A percentile compares a stretch with the other conserved stretches of the same genome.
phyloP scores from a whole-genome alignment of 1,140 invertebrate species.

The Microplitis mediator region DNA sequence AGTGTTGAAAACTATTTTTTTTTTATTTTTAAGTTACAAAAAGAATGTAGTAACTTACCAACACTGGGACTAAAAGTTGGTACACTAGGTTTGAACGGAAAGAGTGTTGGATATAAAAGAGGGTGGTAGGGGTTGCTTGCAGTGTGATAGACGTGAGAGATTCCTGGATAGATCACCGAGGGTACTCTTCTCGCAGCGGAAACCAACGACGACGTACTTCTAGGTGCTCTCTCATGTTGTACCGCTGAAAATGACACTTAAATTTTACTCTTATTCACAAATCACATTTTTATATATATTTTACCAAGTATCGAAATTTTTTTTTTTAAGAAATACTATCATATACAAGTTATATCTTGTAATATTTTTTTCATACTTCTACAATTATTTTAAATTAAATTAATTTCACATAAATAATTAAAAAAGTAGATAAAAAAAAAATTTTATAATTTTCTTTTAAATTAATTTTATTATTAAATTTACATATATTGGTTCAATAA shows the following conservation, averaged over 20 bases:
- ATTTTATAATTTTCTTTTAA: too few species aligned
- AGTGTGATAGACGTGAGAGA: slow-evolving; percentile 51
- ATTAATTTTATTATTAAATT: too few species aligned
- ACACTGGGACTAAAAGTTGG: slow-evolving; percentile 45
- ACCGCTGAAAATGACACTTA: slow-evolving; percentile 71
- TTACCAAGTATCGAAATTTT: too few species aligned
- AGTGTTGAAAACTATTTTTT: not conserved
- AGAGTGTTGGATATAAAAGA: slow-evolving; percentile 58
- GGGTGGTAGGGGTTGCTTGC: slow-evolving; percentile 52
- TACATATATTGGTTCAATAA: too few species aligned
- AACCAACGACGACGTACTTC: slow-evolving; percentile 62
- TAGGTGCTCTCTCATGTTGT: slow-evolving; percentile 85
- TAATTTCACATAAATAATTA: too few species aligned
- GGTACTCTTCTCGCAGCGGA: slow-evolving; percentile 54
- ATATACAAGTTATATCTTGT: too few species aligned
- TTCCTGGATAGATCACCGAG: slow-evolving; percentile 50
- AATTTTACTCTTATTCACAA: slow-evolving; percentile 10
- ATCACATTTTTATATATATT: too few species aligned
- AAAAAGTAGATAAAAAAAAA: too few species aligned
- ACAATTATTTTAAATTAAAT: too few species aligned
- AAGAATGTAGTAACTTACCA: slow-evolving; percentile 35
- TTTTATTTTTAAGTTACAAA: slow-evolving; percentile 20
- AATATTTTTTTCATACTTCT: too few species aligned
- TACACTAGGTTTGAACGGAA: slow-evolving; percentile 59
- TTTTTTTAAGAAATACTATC: too few species aligned